Base-by-base conservation (phyloP, 2,113 vertebrate genomes). In the Albula glossodonta region DNA sequence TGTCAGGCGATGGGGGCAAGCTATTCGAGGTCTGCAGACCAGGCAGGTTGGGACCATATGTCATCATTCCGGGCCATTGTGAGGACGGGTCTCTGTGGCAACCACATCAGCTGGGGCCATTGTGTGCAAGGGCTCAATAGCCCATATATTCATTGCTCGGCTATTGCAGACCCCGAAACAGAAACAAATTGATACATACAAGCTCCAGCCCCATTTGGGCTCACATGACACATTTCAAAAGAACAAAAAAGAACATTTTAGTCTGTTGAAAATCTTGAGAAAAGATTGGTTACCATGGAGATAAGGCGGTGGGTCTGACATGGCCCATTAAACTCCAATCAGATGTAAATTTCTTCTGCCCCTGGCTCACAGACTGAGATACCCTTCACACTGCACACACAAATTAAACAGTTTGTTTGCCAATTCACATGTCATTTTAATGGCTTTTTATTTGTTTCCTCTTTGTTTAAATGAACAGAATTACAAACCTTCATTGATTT, bases 111-210 rank as follows among this genome's bases (percentile, higher is more conserved):
- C 95, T 95, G 93, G 87, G 92, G 85, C 92, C 90, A 96, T 98
- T 98, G 97, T 97, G 91, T 83, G 70, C 4, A 1, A 4, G 87
- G 91, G 92, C 90, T 96, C 95, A 95, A 95, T 95, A 93, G 95
- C 89, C 94, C 95, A 97, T 95, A 96, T 96, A 97, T 97, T 97
- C 97, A 96, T 96, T 96, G 96, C 95, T 25, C 60, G 91, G 90
- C 92, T 78, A 91, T 92, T 95, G 94, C 92, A 83, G 89, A 94
- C 93, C 91, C 82, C 57, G 90, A 94, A 96, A 96, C 96, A 97
- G 96, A 96, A 97, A 97, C 97, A 98, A 98, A 98, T 98, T 98
- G 97, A 97, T 97, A 97, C 97, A 96, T 96, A 94, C 94, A 91
- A 94, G 96, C 90, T 89, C 93, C 94, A 90, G 92, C 92, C 95